Conservation (phyloP, 2,888 invertebrate genomes). For the Netelia fuscicornis region DNA sequence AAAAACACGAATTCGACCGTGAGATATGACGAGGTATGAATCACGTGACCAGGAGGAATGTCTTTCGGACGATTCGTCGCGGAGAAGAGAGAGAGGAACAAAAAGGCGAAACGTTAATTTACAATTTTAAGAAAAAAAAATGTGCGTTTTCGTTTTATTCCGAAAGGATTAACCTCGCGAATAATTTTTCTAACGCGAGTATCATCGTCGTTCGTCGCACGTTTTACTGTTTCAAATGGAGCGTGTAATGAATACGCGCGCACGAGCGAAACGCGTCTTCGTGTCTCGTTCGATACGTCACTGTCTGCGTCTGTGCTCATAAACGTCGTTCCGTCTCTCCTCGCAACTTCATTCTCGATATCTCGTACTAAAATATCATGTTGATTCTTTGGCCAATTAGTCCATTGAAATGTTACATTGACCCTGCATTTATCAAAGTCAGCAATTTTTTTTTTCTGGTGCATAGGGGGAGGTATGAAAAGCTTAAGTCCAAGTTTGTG, state of each 20-base stretch:
- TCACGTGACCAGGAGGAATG: background rate
- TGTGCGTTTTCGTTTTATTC: background rate
- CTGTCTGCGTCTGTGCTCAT: background rate
- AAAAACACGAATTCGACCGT: slow-evolving; percentile 6
- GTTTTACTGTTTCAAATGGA: background rate
- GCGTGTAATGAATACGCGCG: background rate
- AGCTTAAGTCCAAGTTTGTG: too few relatives aligned
- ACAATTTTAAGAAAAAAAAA: background rate
- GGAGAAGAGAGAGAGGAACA: background rate
- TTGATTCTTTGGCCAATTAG: slow-evolving; percentile 26
- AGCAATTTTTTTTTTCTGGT: too few relatives aligned
- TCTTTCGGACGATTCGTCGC: background rate
- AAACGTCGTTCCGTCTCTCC: background rate
- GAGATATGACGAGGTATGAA: slow-evolving; percentile 24
- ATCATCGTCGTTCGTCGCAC: background rate
- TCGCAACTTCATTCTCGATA: slow-evolving; percentile 32
- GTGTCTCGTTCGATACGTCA: background rate
- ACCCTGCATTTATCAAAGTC: too few relatives aligned
- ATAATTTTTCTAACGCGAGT: background rate
- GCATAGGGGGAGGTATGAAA: too few relatives aligned
- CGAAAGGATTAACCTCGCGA: background rate
- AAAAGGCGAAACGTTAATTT: background rate
- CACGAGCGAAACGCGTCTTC: background rate
- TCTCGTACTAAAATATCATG: slow-evolving; percentile 23
- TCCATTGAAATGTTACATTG: too few relatives aligned